Conservation (phyloP, 2,797 vertebrate species). For the Chloroceryle inda region DNA sequence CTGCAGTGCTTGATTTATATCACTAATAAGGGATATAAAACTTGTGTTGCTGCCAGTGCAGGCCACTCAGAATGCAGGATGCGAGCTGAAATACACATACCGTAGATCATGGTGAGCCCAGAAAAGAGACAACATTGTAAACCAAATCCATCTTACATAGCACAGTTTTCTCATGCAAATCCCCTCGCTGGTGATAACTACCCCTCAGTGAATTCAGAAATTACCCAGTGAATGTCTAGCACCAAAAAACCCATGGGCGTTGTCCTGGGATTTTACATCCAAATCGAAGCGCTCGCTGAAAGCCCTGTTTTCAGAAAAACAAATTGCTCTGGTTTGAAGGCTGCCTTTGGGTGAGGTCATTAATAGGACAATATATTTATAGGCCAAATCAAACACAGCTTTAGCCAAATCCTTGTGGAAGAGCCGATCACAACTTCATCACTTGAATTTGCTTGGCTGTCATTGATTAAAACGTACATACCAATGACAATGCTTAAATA, state of each 20-base stretch:
- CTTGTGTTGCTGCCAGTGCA: slow-evolving; percentile 56
- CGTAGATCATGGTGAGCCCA: slow-evolving; percentile 50
- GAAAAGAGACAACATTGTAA: slow-evolving; percentile 41
- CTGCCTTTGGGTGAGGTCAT: neutral
- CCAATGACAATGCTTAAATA: neutral
- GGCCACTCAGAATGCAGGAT: slow-evolving; percentile 63
- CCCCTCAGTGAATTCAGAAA: neutral
- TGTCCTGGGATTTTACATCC: slow-evolving; percentile 31
- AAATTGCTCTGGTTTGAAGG: slow-evolving; percentile 1
- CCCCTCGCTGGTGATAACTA: neutral
- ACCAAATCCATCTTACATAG: slow-evolving; percentile 36
- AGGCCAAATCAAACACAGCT: slow-evolving; percentile 29
- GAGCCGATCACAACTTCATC: neutral
- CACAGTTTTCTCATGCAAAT: neutral
- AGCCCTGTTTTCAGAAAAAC: slow-evolving; percentile 19
- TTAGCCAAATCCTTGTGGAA: neutral
- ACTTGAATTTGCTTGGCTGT: slow-evolving; percentile 14
- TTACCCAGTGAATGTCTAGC: neutral
- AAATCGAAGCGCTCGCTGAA: slow-evolving; percentile 3
- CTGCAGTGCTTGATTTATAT: slow-evolving; percentile 76
- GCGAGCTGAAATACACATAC: slow-evolving; percentile 37
- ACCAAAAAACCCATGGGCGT: neutral
- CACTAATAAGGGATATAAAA: slow-evolving; percentile 72
- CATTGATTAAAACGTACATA: slow-evolving; percentile 21
- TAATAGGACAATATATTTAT: slow-evolving; percentile 12